Evolutionary conservation across 2,113 vertebrate species (phyloP).

Genomic region (Sebastes schlegelii): DNA sequence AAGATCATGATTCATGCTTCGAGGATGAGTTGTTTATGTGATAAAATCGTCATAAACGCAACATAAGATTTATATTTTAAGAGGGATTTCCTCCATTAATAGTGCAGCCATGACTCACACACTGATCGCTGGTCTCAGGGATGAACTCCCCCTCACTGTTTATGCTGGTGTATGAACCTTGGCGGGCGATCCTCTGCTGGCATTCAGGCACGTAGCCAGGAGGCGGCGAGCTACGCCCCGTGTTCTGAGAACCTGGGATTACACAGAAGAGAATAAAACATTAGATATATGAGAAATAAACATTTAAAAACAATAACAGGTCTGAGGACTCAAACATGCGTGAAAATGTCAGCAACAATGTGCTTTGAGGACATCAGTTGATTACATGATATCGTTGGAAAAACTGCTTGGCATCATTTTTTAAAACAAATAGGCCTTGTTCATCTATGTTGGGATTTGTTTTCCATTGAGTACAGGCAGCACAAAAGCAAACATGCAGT

Average conservation of each 20-base stretch:
- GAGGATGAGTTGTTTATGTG: conserved; percentile 1
- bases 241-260: conserved; percentile 91
- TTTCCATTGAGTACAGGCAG: not conserved
- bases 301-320: not conserved
- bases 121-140: conserved; percentile 94
- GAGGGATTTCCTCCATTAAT: conserved; percentile 15
- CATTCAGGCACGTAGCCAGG: conserved; percentile 95
- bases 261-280: conserved; percentile 15
- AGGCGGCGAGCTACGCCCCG: conserved; percentile 94
- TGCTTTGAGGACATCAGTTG: not conserved
- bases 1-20: not conserved
- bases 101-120: conserved; percentile 86
- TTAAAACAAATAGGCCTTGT: not conserved
- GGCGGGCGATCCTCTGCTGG: conserved; percentile 94
- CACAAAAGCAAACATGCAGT: not conserved
- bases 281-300: not conserved
- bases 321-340: not conserved
- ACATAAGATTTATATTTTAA: not conserved
- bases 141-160: conserved; percentile 98
- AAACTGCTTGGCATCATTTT: not conserved
- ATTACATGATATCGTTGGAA: not conserved
- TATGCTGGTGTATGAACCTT: conserved; percentile 97
- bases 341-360: not conserved
- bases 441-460: not conserved
- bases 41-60: conserved; percentile 11